These are phyloP conservation scores for Onychomys arenicola DNA, from an alignment of 2,797 vertebrate genomes.

Conservation along the genomic window DNA sequence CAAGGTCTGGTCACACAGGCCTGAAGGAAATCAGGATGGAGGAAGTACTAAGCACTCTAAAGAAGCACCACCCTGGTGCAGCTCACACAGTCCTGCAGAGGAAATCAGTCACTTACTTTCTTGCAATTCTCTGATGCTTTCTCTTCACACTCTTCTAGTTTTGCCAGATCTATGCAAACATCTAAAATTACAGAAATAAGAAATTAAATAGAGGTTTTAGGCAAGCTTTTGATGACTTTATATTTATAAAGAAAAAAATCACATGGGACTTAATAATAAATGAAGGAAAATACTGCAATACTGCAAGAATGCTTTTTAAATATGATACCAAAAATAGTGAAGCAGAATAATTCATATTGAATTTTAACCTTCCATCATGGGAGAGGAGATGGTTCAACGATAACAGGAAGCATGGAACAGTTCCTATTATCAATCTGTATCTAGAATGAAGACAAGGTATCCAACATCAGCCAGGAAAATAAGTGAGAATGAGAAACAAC, in stretches of 20 bases:
- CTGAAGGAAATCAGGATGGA: background rate
- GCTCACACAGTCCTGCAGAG: background rate
- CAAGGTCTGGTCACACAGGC: background rate
- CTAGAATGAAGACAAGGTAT: background rate
- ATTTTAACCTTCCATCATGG: background rate
- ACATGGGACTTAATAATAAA: background rate
- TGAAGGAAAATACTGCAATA: background rate
- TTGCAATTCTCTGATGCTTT: conserved; percentile 92
- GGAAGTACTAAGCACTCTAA: background rate
- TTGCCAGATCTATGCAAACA: conserved; percentile 94
- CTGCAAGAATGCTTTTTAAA: background rate
- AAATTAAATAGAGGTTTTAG: background rate
- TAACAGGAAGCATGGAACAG: background rate
- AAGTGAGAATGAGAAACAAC: background rate
- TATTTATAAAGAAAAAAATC: conserved; percentile 17
- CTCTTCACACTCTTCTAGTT: conserved; percentile 94
- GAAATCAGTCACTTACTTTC: conserved; percentile 90
- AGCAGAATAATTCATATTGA: background rate
- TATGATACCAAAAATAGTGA: background rate
- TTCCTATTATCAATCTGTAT: conserved; percentile 2
- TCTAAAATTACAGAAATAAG: conserved; percentile 88
- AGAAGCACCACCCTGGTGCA: background rate
- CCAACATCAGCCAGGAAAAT: background rate
- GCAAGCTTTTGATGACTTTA: conserved; percentile 46
- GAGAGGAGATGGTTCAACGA: background rate